Evolutionary conservation across 2,113 vertebrate genomes (phyloP), one percentile per base, ranked within the genome.

Genomic region (Odocoileus virginianus): DNA sequence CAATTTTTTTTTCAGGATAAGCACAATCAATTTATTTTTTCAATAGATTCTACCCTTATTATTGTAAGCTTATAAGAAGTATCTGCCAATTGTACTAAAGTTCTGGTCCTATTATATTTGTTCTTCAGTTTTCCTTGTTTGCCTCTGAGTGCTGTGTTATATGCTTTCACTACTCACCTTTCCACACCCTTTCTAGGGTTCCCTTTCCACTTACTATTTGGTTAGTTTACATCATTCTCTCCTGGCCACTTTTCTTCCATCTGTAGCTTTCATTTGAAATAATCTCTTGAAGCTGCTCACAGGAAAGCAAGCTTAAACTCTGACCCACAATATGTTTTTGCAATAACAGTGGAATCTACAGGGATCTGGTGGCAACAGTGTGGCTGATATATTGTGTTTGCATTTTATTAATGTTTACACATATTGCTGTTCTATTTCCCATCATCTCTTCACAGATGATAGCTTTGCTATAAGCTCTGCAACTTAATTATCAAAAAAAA

Each of bases 61-160:
- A 50, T 67, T 6, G 3, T 78, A 9, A 27, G 4, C 28, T 52
- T 60, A 84, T 28, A 1, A 14, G 71, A 71, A 43, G 33, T 17
- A 71, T 21, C 23, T 58, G 14, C 67, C 9, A 3, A 3, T 14
- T 43, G 57, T 10, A 3, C 83, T 28, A 6, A 40, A 36, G 5
- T 33, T 57, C 30, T 27, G 5, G 28, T 7, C 36, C 4, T 11
- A 5, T 10, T 36, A 21, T 7, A 13, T 15, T 23, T 27, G 21
- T 12, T 91, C 9, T 3, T 78, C 19, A 74, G 2, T 79, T 71
- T 21, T 74, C 6, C 57, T 17, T 36, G 23, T 16, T 28, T 36
- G 6, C 23, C 2, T 16, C 17, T 21, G 23, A 43, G 19, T 0
- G 3, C 61, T n/a, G 8, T 33, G 2, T 36, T 3, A 3, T 11